phyloP scores from a whole-genome alignment of 1,140 invertebrate genomes.

The Stratiolaelaps scimitus region DNA sequence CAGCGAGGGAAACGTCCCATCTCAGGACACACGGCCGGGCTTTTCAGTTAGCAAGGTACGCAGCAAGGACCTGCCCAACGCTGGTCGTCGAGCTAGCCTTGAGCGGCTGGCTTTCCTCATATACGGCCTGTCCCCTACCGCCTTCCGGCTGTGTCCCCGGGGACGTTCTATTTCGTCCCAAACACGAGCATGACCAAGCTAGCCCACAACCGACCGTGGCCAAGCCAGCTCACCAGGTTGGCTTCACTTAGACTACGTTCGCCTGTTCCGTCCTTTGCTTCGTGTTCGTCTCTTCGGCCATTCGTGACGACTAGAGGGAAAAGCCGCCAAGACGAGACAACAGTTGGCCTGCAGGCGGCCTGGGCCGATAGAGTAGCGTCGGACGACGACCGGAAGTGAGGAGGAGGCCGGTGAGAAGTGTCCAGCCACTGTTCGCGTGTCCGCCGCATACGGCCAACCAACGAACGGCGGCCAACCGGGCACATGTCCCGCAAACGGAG shows the following conservation, averaged over 20 bases:
- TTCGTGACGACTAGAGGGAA: no score
- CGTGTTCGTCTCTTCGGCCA: no score
- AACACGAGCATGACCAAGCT: constrained; percentile 21
- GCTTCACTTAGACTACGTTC: neutral
- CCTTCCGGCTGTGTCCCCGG: neutral
- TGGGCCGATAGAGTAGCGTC: neutral
- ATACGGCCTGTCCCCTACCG: no score
- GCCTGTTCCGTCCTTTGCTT: neutral
- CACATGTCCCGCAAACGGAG: no score
- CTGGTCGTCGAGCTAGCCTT: no score
- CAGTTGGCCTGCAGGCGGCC: no score
- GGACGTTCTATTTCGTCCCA: constrained; percentile 27
- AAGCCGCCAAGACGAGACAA: no score
- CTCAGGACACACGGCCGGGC: no score
- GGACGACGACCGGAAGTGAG: constrained; percentile 7
- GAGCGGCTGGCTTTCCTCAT: no score
- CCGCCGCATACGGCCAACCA: neutral
- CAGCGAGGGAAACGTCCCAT: no score
- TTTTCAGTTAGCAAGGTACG: no score
- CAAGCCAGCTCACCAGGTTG: neutral
- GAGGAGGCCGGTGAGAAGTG: neutral
- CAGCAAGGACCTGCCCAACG: no score
- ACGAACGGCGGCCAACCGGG: neutral
- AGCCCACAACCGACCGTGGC: neutral
- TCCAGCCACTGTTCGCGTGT: neutral